phyloP scores from a whole-genome alignment of 2,797 vertebrate species.

The Epinephelus malabaricus region DNA sequence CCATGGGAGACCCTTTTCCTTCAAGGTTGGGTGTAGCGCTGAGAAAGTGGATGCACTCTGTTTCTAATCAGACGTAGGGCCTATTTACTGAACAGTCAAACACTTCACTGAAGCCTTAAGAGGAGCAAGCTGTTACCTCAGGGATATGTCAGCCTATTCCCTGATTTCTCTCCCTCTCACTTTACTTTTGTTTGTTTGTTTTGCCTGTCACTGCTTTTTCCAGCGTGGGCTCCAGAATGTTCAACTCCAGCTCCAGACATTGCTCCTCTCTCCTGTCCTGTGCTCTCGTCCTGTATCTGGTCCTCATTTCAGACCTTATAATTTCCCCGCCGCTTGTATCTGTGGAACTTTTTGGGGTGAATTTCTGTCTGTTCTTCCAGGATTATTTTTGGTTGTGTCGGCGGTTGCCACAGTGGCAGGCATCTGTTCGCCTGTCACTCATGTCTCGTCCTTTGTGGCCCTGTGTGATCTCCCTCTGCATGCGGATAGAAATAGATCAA shows the following conservation, averaged over 20 bases:
- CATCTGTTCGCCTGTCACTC: constrained; percentile 69
- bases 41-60: constrained; percentile 35
- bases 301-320: constrained; percentile 75
- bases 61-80: constrained; percentile 52
- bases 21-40: neutral
- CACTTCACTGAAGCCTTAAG: constrained; percentile 44
- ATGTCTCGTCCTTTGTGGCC: constrained; percentile 31
- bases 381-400: constrained; percentile 70
- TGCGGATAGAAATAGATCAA: constrained; percentile 43
- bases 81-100: constrained; percentile 65
- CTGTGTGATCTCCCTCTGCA: constrained; percentile 44
- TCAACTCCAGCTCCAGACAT: constrained; percentile 7
- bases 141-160: constrained; percentile 41
- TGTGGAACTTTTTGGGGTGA: constrained; percentile 44
- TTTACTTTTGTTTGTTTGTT: constrained; percentile 66
- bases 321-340: constrained; percentile 69
- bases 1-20: constrained; percentile 15
- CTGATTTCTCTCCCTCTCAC: constrained; percentile 10
- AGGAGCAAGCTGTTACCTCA: constrained; percentile 58
- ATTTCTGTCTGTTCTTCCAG: constrained; percentile 40
- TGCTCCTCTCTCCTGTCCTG: constrained; percentile 24
- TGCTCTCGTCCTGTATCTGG: constrained; percentile 65
- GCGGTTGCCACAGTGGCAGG: constrained; percentile 74
- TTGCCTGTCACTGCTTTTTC: constrained; percentile 62
- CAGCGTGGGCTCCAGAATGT: constrained; percentile 37